Evolutionary conservation across 2,888 invertebrate genomes (phyloP).

Genomic region (Eupelmus urozonus): DNA sequence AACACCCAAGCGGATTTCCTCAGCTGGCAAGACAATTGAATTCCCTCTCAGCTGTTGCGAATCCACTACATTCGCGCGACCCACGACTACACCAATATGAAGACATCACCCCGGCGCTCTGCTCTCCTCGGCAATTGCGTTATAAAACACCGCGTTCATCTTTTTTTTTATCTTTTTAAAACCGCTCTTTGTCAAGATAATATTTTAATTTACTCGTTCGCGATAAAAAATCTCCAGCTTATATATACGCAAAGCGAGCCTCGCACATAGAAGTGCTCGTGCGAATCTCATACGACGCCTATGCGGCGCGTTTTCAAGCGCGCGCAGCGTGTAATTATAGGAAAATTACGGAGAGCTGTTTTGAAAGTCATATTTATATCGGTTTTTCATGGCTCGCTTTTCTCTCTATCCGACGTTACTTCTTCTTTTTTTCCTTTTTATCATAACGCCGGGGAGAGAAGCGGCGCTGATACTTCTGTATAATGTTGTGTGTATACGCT

Average conservation of each 20-base stretch:
- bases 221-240: constrained; percentile 38
- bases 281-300: no score
- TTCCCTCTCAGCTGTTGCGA: constrained; percentile 58
- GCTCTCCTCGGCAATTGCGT: neutral
- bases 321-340: constrained; percentile 54
- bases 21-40: constrained; percentile 26
- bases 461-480: constrained; percentile 40
- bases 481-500: constrained; percentile 22
- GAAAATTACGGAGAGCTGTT: constrained; percentile 59
- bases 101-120: constrained; percentile 54
- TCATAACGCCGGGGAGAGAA: neutral
- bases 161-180: constrained; percentile 29
- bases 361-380: constrained; percentile 59
- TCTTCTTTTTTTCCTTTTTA: neutral
- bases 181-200: constrained; percentile 46
- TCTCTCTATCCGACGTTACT: constrained; percentile 11
- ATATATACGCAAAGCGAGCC: neutral
- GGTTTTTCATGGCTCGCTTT: constrained; percentile 51
- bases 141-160: neutral
- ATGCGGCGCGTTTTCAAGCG: constrained; percentile 35
- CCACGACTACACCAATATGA: constrained; percentile 52
- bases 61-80: constrained; percentile 41
- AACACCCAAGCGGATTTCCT: neutral
- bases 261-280: no score
- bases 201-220: constrained; percentile 44